Evolutionary conservation across 1,140 invertebrate species (phyloP).

Genomic region (Aphidius gifuensis): DNA sequence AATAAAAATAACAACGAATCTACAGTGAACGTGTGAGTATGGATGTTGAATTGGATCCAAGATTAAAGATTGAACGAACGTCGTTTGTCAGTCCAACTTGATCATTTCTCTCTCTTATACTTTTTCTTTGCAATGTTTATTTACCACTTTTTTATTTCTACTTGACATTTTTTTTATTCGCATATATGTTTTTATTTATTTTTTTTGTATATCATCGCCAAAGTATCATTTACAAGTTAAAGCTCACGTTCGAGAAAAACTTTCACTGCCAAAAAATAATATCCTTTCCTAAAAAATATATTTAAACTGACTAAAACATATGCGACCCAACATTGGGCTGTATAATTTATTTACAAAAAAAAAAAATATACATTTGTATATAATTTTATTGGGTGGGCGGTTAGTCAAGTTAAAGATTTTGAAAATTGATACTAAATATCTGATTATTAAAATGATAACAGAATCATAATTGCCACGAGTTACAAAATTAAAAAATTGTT

Average conservation of each 20-base stretch:
- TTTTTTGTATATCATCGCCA: slow-evolving; percentile 5
- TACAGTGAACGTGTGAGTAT: neutral
- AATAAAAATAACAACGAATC: neutral
- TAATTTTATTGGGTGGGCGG: too few species aligned
- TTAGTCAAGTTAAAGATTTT: too few species aligned
- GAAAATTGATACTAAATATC: too few species aligned
- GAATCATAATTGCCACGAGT: too few species aligned
- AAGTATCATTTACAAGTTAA: slow-evolving; percentile 27
- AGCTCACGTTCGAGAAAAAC: slow-evolving; percentile 2
- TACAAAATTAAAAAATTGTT: too few species aligned
- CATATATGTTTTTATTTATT: slow-evolving; percentile 3
- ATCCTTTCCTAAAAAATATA: too few species aligned
- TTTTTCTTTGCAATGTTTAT: neutral
- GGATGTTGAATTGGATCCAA: slow-evolving; percentile 21
- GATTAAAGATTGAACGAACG: slow-evolving; percentile 27
- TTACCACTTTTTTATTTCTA: slow-evolving; percentile 10
- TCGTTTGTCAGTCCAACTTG: slow-evolving; percentile 26
- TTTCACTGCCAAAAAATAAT: neutral
- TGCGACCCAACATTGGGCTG: neutral
- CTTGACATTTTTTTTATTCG: neutral
- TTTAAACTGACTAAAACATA: neutral
- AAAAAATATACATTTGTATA: too few species aligned
- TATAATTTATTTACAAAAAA: neutral
- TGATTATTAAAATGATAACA: too few species aligned
- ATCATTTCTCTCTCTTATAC: slow-evolving; percentile 14